A percentile compares a stretch with the other conserved stretches of the same genome.
phyloP scores from a whole-genome alignment of 1,140 invertebrate genomes.

The Melipona quadrifasciata region DNA sequence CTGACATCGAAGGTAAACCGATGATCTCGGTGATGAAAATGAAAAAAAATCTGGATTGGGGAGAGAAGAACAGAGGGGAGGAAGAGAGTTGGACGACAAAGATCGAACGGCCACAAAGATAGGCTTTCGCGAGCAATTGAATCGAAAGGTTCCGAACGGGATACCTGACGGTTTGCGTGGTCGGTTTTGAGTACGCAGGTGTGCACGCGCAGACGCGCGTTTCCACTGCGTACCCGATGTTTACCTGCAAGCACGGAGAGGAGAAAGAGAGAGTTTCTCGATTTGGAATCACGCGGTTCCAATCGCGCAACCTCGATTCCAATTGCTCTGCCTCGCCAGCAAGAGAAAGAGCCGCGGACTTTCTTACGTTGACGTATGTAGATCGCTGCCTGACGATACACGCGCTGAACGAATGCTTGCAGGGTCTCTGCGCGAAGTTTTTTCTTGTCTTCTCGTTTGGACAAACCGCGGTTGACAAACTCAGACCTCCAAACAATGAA shows the following conservation, averaged over 20 bases:
- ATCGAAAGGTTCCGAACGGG: constrained; percentile 25
- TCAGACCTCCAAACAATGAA: no score
- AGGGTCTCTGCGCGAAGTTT: background rate
- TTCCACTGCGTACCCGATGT: constrained; percentile 59
- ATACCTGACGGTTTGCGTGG: constrained; percentile 25
- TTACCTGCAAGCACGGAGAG: constrained; percentile 37
- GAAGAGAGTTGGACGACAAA: background rate
- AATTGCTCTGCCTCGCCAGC: constrained; percentile 29
- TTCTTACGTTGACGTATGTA: constrained; percentile 26
- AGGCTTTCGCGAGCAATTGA: constrained; percentile 26
- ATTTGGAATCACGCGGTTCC: constrained; percentile 47
- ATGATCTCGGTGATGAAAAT: background rate
- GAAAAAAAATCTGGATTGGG: no score
- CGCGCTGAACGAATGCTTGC: background rate
- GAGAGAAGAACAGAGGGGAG: no score
- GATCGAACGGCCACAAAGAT: background rate
- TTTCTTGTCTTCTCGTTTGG: background rate
- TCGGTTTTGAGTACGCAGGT: constrained; percentile 22
- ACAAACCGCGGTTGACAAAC: no score
- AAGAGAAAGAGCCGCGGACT: background rate
- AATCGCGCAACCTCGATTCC: constrained; percentile 24
- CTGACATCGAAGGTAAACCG: no score
- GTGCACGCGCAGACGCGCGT: constrained; percentile 39
- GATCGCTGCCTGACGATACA: background rate
- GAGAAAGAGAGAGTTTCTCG: background rate